A percentile compares a stretch with the other conserved stretches of the same genome.
Conservation (phyloP, 2,797 vertebrate genomes). For the Tragopan temminckii region DNA sequence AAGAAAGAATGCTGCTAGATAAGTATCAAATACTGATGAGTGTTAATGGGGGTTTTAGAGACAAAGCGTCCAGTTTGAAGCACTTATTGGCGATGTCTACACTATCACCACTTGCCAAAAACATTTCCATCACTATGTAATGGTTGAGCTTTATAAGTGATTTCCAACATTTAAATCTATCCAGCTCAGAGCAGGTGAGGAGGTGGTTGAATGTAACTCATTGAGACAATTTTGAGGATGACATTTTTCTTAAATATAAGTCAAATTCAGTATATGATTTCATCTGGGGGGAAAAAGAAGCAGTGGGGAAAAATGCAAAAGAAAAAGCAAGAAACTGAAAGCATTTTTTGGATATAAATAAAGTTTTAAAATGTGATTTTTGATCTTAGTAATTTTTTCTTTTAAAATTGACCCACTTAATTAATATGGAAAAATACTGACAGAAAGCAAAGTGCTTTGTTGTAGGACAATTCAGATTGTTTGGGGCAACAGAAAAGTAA, state of each 20-base stretch:
- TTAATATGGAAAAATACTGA: not conserved
- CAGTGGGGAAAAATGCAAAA: not conserved
- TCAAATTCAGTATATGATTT: not conserved
- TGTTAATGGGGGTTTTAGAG: conserved; percentile 73
- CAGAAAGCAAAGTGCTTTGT: not conserved
- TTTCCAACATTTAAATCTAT: conserved; percentile 57
- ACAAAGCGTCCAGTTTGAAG: conserved; percentile 74
- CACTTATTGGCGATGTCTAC: conserved; percentile 77
- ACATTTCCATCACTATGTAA: conserved; percentile 71
- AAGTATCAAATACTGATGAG: conserved; percentile 63
- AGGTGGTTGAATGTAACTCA: conserved; percentile 10
- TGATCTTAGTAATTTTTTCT: not conserved
- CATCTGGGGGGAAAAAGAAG: not conserved
- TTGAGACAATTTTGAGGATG: not conserved
- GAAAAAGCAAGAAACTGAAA: not conserved
- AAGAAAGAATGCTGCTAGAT: conserved; percentile 48
- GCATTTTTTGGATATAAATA: not conserved
- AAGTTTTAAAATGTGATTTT: not conserved
- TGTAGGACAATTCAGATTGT: conserved; percentile 1
- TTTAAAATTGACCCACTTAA: not conserved
- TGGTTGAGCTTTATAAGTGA: conserved; percentile 52
- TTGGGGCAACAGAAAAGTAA: conserved; percentile 12
- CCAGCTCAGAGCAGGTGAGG: conserved; percentile 48
- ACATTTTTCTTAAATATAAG: not conserved
- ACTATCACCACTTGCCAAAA: conserved; percentile 75